Percentiles rank a stretch among this genome's conserved stretches.
These are phyloP conservation scores for Semotilus atromaculatus DNA, from an alignment of 2,797 vertebrate genomes.

Conservation along the genomic window DNA sequence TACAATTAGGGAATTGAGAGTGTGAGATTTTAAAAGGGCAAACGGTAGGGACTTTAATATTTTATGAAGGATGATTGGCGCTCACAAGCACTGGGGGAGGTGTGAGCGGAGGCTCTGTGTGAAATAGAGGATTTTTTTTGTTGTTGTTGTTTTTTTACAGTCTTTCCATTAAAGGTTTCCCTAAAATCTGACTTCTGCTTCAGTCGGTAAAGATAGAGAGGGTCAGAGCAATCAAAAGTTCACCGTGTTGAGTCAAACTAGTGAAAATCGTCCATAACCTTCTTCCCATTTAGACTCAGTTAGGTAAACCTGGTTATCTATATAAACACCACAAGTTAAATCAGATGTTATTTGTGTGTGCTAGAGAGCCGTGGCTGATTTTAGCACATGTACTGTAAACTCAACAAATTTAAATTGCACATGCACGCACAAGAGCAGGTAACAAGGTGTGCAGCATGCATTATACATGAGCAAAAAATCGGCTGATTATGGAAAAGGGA, in stretches of 20 bases:
- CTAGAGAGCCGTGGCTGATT: conserved; percentile 71
- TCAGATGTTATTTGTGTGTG: conserved; percentile 28
- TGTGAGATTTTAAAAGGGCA: conserved; percentile 86
- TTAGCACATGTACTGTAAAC: conserved; percentile 86
- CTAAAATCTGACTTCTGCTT: not conserved
- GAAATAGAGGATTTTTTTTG: conserved; percentile 20
- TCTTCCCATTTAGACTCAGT: not conserved
- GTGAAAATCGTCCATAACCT: not conserved
- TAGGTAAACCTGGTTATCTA: conserved; percentile 31
- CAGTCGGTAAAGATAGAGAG: not conserved
- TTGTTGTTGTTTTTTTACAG: not conserved
- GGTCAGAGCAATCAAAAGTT: not conserved
- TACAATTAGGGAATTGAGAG: conserved; percentile 90
- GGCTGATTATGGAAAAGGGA: conserved; percentile 90
- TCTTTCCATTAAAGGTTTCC: conserved; percentile 1
- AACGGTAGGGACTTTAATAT: conserved; percentile 83
- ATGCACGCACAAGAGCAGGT: conserved; percentile 91
- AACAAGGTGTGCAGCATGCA: conserved; percentile 89
- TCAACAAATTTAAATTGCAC: conserved; percentile 91
- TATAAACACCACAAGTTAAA: conserved; percentile 45
- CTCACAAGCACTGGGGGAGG: conserved; percentile 19
- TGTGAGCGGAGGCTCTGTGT: conserved; percentile 23
- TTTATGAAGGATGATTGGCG: conserved; percentile 81
- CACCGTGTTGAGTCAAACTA: not conserved
- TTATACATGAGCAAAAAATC: conserved; percentile 85